A percentile compares a stretch with the other conserved stretches of the same genome.
These are phyloP conservation scores for Thumatha senex DNA, from an alignment of 2,888 invertebrate genomes.

Conservation along the genomic window DNA sequence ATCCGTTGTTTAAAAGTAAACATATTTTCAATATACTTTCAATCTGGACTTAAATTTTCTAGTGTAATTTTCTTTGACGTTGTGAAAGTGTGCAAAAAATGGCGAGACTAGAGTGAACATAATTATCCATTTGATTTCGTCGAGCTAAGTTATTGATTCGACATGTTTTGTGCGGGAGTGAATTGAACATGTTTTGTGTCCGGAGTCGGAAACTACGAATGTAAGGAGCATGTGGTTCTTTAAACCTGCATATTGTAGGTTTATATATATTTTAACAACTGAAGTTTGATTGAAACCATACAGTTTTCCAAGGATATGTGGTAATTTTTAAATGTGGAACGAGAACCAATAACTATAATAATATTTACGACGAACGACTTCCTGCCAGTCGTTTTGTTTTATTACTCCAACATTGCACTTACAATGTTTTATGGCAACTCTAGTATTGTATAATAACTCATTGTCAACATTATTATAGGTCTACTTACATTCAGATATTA, in stretches of 20 bases:
- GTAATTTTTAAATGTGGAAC: conserved; percentile 29
- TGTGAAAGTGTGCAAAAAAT: conserved; percentile 71
- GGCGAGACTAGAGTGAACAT: conserved; percentile 60
- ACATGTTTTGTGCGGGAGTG: conserved; percentile 67
- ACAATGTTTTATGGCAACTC: conserved; percentile 13
- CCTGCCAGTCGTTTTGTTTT: conserved; percentile 22
- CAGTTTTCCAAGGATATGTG: conserved; percentile 34
- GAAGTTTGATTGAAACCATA: conserved; percentile 37
- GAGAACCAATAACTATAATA: conserved; percentile 23
- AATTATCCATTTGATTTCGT: conserved; percentile 54
- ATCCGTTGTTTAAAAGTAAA: no score
- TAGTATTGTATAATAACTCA: conserved; percentile 5
- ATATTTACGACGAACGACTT: conserved; percentile 23
- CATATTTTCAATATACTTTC: no score
- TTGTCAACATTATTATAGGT: conserved; percentile 6
- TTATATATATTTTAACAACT: conserved; percentile 42
- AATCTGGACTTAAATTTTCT: conserved; percentile 72
- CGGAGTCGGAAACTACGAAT: conserved; percentile 59
- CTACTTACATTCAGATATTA: conserved; percentile 21
- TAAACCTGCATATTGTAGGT: conserved; percentile 79
- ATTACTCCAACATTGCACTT: conserved; percentile 19
- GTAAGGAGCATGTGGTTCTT: conserved; percentile 64
- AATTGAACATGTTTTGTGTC: conserved; percentile 57
- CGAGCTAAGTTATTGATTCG: conserved; percentile 49
- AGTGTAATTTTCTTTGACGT: conserved; percentile 71